Conservation (phyloP, 2,888 invertebrate species). For the Chydorus sphaericus region DNA sequence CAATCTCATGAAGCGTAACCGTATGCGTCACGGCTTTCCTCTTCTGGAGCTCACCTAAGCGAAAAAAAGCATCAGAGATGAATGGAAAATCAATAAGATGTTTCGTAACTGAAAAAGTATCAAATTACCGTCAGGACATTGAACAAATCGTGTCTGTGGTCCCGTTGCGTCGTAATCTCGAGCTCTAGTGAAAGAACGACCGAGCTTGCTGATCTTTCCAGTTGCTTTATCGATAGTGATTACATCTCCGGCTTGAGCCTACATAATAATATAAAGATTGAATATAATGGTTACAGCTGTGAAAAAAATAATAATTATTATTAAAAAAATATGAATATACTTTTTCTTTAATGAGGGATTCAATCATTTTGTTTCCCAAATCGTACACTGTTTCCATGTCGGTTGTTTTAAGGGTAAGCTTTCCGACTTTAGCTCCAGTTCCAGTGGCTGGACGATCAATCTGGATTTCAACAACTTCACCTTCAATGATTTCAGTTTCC, state of each 20-base stretch:
- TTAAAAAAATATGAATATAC: constrained; percentile 32
- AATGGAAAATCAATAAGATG: background rate
- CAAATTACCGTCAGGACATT: constrained; percentile 37
- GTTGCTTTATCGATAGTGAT: constrained; percentile 98
- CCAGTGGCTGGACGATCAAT: constrained; percentile 90
- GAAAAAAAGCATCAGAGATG: background rate
- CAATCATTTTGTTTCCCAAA: constrained; percentile 94
- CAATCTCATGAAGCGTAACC: constrained; percentile 96
- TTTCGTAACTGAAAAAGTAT: background rate
- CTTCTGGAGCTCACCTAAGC: constrained; percentile 84
- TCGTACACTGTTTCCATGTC: constrained; percentile 99
- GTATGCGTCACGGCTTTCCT: constrained; percentile 94
- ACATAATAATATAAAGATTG: constrained; percentile 15
- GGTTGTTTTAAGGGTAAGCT: constrained; percentile 92
- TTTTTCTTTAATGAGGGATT: constrained; percentile 88
- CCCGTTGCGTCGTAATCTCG: constrained; percentile 97
- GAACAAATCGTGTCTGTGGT: constrained; percentile 38
- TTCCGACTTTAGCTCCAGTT: constrained; percentile 72
- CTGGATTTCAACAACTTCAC: constrained; percentile 95
- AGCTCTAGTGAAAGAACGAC: constrained; percentile 88
- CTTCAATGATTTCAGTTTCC: constrained; percentile 96
- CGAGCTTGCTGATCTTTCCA: constrained; percentile 77
- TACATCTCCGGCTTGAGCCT: constrained; percentile 85
- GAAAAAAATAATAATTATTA: background rate
- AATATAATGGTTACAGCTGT: background rate